Conservation (phyloP, 1,140 invertebrate genomes). For the Drosophila nasuta region DNA sequence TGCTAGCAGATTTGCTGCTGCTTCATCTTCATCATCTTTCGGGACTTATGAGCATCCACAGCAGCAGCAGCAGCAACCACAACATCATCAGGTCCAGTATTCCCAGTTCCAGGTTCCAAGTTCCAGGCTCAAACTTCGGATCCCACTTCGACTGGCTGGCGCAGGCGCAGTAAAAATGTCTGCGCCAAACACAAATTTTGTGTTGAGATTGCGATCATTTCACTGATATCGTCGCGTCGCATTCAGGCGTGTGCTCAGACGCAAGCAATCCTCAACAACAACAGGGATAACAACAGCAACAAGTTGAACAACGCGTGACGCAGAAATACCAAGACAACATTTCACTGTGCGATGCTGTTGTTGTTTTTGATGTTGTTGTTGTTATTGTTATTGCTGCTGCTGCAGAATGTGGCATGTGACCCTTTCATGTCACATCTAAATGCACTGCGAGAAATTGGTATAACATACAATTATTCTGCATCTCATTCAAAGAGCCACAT, state of each 20-base stretch:
- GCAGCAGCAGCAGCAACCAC: slow-evolving; percentile 8
- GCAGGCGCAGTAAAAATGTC: slow-evolving; percentile 77
- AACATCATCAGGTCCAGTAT: slow-evolving; percentile 30
- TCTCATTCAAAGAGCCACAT: not conserved
- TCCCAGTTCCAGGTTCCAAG: slow-evolving; percentile 29
- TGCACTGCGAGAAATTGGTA: slow-evolving; percentile 53
- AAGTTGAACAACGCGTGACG: slow-evolving; percentile 77
- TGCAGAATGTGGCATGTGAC: slow-evolving; percentile 58
- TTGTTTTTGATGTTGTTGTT: slow-evolving; percentile 14
- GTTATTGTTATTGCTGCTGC: slow-evolving; percentile 40
- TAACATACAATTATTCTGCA: not conserved
- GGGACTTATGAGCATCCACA: slow-evolving; percentile 22
- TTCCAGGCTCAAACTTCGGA: not conserved
- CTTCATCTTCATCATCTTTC: slow-evolving; percentile 82
- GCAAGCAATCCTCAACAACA: slow-evolving; percentile 53
- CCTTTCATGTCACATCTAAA: slow-evolving; percentile 59
- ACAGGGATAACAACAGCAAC: slow-evolving; percentile 34
- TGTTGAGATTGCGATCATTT: slow-evolving; percentile 82
- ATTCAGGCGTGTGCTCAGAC: slow-evolving; percentile 81
- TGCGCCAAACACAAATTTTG: slow-evolving; percentile 83
- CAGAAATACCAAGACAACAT: slow-evolving; percentile 80
- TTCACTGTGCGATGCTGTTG: slow-evolving; percentile 52
- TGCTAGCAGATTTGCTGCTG: slow-evolving; percentile 76
- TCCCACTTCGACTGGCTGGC: not conserved
- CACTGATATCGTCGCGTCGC: slow-evolving; percentile 74